These are phyloP conservation scores for Ditula angustiorana DNA, from an alignment of 2,888 invertebrate species.

Conservation along the genomic window DNA sequence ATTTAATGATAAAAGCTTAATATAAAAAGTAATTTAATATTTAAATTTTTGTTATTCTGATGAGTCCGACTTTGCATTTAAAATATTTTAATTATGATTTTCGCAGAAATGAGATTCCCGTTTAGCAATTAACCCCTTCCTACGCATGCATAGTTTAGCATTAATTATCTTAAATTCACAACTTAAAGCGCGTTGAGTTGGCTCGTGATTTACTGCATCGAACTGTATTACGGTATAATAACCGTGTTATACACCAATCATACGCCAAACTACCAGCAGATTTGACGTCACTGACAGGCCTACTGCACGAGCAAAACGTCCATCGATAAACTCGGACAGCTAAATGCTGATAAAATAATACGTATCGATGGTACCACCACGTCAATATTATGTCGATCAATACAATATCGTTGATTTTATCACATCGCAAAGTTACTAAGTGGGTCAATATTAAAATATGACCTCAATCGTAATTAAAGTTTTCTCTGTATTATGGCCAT, in stretches of 20 bases:
- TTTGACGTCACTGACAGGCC: slow-evolving; percentile 36
- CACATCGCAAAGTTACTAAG: slow-evolving; percentile 4
- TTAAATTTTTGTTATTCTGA: background rate
- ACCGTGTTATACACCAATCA: slow-evolving; percentile 39
- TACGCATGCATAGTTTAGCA: slow-evolving; percentile 7
- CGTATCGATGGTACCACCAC: slow-evolving; percentile 34
- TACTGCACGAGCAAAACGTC: slow-evolving; percentile 37
- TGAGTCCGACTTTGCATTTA: background rate
- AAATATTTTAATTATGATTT: slow-evolving; percentile 1
- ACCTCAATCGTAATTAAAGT: background rate
- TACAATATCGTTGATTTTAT: slow-evolving; percentile 29
- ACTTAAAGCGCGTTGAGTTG: slow-evolving; percentile 53
- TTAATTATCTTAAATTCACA: slow-evolving; percentile 25
- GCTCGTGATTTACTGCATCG: slow-evolving; percentile 73
- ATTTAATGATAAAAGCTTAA: slow-evolving; percentile 1
- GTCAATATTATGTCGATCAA: slow-evolving; percentile 37
- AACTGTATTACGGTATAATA: slow-evolving; percentile 56
- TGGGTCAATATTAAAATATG: background rate
- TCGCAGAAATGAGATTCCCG: background rate
- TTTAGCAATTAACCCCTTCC: slow-evolving; percentile 3
- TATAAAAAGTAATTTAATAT: slow-evolving; percentile 1
- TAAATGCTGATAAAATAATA: slow-evolving; percentile 38
- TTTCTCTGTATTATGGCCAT: background rate
- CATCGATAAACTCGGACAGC: slow-evolving; percentile 37
- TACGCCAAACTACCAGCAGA: slow-evolving; percentile 20